A percentile compares a stretch with the other conserved stretches of the same genome.
Conservation (phyloP, 1,140 invertebrate genomes). For the Yoshiicerus persimilis region DNA sequence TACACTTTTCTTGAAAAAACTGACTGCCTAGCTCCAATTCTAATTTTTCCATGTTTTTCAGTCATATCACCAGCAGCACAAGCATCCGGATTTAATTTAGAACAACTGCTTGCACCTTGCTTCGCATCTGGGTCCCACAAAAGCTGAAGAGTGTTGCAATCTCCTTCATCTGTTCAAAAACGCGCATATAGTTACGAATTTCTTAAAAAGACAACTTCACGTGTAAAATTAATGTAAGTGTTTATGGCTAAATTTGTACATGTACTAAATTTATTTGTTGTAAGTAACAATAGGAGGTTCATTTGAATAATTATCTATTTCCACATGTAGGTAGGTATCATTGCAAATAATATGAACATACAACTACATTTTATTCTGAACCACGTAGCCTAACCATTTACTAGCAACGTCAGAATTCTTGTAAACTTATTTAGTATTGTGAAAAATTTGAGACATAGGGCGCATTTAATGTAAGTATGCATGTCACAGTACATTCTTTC, state of each 20-base stretch:
- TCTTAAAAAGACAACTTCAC: background rate
- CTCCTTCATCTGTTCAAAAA: conserved; percentile 54
- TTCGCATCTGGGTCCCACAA: conserved; percentile 79
- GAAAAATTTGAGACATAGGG: too few species aligned
- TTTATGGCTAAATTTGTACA: background rate
- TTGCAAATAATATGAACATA: too few species aligned
- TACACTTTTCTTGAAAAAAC: conserved; percentile 45
- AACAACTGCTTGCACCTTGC: conserved; percentile 59
- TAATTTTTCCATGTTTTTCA: conserved; percentile 68
- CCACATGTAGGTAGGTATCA: too few species aligned
- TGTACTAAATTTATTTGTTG: background rate
- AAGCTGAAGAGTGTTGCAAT: conserved; percentile 80
- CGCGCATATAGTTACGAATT: background rate
- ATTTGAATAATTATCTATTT: too few species aligned
- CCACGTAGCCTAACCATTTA: too few species aligned
- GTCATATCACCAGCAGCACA: conserved; percentile 73
- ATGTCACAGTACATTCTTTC: background rate
- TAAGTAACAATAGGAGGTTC: too few species aligned
- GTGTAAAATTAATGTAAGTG: too few species aligned
- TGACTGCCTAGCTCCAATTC: conserved; percentile 55
- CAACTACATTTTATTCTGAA: too few species aligned
- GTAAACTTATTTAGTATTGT: too few species aligned
- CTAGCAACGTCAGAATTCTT: too few species aligned
- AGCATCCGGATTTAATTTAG: conserved; percentile 50
- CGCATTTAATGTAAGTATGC: background rate